These are phyloP conservation scores for Lagria hirta DNA, from an alignment of 2,888 invertebrate species.

Conservation along the genomic window DNA sequence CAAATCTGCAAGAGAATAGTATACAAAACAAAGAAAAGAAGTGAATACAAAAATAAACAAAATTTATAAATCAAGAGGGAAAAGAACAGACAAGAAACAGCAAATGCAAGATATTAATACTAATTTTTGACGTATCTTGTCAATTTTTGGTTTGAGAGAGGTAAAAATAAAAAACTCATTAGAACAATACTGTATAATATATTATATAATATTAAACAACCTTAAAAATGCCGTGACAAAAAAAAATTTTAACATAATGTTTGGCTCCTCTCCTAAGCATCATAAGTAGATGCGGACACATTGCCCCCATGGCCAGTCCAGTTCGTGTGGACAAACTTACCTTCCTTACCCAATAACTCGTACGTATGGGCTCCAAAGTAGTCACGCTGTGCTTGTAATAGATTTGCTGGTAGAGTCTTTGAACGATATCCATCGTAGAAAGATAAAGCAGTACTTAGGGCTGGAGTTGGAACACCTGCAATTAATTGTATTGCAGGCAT, in stretches of 20 bases:
- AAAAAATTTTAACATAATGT: conserved; percentile 9
- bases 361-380: conserved; percentile 99
- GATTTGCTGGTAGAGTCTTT: conserved; percentile 86
- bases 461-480: conserved; percentile 91
- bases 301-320: conserved; percentile 99
- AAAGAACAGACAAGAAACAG: no score
- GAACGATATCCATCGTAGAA: conserved; percentile 97
- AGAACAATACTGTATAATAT: conserved; percentile 28
- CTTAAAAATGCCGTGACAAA: conserved; percentile 1
- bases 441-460: conserved; percentile 88
- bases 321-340: conserved; percentile 92
- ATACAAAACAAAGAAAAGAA: no score
- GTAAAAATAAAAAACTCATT: conserved; percentile 14
- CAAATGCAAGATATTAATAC: no score
- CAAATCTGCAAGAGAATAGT: no score
- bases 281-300: conserved; percentile 91
- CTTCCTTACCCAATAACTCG: conserved; percentile 82
- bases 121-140: no score
- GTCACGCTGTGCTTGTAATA: conserved; percentile 95
- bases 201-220: conserved; percentile 13
- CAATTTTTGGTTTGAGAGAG: no score
- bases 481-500: no score
- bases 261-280: no score
- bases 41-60: no score
- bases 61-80: no score